phyloP scores from a whole-genome alignment of 2,113 vertebrate genomes.

The Cichladusa arquata region DNA sequence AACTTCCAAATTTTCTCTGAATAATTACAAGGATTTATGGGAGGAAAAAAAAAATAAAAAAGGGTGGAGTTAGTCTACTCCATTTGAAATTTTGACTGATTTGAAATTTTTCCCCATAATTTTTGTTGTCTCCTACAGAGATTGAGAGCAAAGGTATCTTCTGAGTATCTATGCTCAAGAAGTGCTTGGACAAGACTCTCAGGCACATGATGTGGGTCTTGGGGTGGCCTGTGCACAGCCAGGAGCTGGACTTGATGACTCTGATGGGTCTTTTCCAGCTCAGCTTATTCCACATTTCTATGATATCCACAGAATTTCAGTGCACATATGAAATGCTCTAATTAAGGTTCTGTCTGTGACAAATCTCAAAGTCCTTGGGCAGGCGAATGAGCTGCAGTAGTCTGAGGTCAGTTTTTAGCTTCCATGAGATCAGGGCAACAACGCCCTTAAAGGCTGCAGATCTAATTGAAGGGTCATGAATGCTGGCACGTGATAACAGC shows the following conservation, averaged over 20 bases:
- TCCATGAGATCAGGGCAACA: neutral
- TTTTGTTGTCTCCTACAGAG: neutral
- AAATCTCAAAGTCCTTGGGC: neutral
- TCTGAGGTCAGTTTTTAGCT: neutral
- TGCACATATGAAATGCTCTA: neutral
- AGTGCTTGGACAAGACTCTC: neutral
- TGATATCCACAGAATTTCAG: neutral
- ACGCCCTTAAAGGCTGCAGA: neutral
- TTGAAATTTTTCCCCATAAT: neutral
- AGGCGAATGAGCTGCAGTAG: neutral
- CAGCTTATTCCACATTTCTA: neutral
- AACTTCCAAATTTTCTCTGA: neutral
- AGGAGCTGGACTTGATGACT: neutral
- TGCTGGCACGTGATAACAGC: accelerated
- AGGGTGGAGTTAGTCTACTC: neutral
- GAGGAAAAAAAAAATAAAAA: accelerated
- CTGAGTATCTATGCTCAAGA: neutral
- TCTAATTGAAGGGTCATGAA: neutral
- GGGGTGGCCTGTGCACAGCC: no score
- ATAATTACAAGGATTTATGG: neutral
- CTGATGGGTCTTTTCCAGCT: neutral
- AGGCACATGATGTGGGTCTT: neutral
- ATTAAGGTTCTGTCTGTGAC: neutral
- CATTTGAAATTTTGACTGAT: neutral
- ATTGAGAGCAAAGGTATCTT: neutral